Evolutionary conservation across 2,113 vertebrate species (phyloP), one percentile per base, ranked within the genome.

Genomic region (Oncorhynchus kisutch): DNA sequence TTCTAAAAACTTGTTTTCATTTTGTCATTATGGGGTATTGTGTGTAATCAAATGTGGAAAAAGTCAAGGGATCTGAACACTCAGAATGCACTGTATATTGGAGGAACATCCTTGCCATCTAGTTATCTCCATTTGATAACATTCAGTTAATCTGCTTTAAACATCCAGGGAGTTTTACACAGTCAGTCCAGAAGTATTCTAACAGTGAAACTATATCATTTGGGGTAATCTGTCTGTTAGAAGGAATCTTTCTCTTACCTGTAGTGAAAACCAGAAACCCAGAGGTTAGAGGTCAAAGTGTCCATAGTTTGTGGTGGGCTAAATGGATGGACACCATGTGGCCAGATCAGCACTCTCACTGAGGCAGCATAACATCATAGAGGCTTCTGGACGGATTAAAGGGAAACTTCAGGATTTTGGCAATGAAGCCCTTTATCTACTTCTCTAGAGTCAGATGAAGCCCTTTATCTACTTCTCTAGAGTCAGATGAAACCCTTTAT

Each of bases 181-280:
- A 87, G 65, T 69, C 69, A 4, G 66, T 71, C 73, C 2, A 78
- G 70, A 87, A 82, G 59, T 72, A 86, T 84, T 78, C 80, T 73
- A 72, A 75, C 70, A 76, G 74, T 78, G 80, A 78, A 80, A 83
- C 71, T 57, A 72, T 88, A 78, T 67, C 75, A 74, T 74, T 75
- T 12, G 70, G 70, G 67, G 54, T 75, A 54, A n/a, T 39, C 13
- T 71, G 69, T 73, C 85, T 85, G 76, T 78, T 76, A 57, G 69
- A 74, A 88, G 76, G 81, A 90, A 88, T 90, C 90, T 77, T 51
- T 68, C 87, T 90, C 86, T 76, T 87, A 92, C 76, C 86, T 91
- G 86, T 90, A 83, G 82, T 89, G 90, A 91, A 93, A 93, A 90
- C 66, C 25, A 20, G 4, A 34, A 59, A 24, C 22, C 77, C 84